Conservation (phyloP, 2,797 vertebrate genomes). For the Steatocranus sp. region DNA sequence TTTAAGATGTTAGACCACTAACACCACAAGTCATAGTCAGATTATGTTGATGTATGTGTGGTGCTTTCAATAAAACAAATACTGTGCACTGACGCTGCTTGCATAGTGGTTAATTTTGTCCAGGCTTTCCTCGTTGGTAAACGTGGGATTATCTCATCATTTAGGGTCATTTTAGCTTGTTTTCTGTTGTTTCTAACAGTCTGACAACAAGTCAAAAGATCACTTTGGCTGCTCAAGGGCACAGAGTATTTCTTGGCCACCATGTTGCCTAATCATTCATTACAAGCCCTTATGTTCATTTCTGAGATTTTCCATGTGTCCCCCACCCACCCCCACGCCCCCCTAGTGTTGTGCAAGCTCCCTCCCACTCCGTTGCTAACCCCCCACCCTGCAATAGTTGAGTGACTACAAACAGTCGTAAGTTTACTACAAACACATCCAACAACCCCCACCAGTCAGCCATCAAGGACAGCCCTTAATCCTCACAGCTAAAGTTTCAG, state of each 20-base stretch:
- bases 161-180: not conserved
- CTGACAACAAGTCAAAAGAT: not conserved
- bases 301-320: not conserved
- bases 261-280: not conserved
- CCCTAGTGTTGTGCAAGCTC: not conserved
- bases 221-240: not conserved
- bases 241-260: not conserved
- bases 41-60: conserved; percentile 50
- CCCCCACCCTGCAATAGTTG: conserved; percentile 24
- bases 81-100: conserved; percentile 10
- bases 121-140: not conserved
- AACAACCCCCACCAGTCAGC: not conserved
- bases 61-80: conserved; percentile 58
- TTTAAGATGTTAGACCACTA: conserved; percentile 12
- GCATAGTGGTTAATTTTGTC: not conserved
- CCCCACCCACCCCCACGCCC: rapidly evolving
- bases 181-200: not conserved
- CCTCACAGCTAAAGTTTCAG: not conserved
- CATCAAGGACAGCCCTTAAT: conserved; percentile 30
- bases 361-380: not conserved
- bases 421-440: conserved; percentile 71
- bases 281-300: not conserved
- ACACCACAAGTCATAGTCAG: conserved; percentile 36
- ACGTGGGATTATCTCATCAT: conserved; percentile 1
- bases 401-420: conserved; percentile 62